These are phyloP conservation scores for Excalfactoria chinensis DNA, from an alignment of 2,113 vertebrate species.

Conservation along the genomic window DNA sequence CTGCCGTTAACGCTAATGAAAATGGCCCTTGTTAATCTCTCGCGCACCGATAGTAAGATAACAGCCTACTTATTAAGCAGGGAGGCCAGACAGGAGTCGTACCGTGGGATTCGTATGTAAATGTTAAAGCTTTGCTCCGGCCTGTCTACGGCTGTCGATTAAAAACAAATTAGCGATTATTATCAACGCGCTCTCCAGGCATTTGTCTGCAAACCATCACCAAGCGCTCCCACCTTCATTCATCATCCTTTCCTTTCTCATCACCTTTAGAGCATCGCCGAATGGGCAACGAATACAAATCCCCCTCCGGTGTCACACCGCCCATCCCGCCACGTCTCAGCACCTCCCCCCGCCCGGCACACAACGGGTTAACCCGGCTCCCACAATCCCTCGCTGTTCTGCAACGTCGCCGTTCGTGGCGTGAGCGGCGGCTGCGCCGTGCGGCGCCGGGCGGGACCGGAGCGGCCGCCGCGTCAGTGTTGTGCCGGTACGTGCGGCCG, in stretches of 20 bases:
- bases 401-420: too few species aligned
- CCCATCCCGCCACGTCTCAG: too few species aligned
- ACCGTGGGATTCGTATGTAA: neutral
- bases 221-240: too few species aligned
- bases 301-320: rapidly evolving
- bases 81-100: neutral
- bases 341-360: too few species aligned
- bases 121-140: neutral
- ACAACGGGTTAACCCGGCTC: too few species aligned
- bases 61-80: slow-evolving; percentile 19
- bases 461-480: too few species aligned
- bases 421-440: too few species aligned
- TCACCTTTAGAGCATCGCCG: neutral
- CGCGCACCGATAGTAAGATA: neutral
- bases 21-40: slow-evolving; percentile 39
- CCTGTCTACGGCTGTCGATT: neutral
- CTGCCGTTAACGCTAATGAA: slow-evolving; percentile 51
- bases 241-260: neutral
- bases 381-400: too few species aligned
- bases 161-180: neutral
- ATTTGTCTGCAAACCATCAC: rapidly evolving
- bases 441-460: too few species aligned
- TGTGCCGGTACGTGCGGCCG: too few species aligned
- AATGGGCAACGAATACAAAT: neutral
- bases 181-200: neutral